Base-by-base conservation (phyloP, 2,113 vertebrate genomes). In the Progne subis region DNA sequence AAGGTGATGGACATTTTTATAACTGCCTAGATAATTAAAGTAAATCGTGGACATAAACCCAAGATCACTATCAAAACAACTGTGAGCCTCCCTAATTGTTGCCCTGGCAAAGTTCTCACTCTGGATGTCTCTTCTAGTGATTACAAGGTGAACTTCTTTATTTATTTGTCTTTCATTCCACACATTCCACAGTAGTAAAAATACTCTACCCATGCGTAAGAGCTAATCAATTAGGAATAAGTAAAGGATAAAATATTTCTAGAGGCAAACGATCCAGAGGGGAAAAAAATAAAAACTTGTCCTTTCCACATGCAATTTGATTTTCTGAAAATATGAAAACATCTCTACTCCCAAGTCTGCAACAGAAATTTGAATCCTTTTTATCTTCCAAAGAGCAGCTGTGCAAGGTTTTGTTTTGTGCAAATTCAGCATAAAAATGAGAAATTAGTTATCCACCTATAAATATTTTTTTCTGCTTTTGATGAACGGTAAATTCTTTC, bases 341-440 rank as follows among this genome's bases (percentile, higher is more conserved):
- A 82, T 86, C 95, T 94, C 55, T 23, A 57, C 57, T 95, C 72
- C 71, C 72, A 91, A 92, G 82, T 71, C 55, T 84, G 79, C 69
- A 77, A 95, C 65, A 92, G 69, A 46, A 92, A 95, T 95, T 96
- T 95, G 24, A 95, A 94, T 93, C 52, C 68, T 95, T 97, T 97
- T 97, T 97, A 97, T 96, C 96, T 96, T 86, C 65, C 90, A 95
- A 96, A 82, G 65, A 95, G 59, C 97, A 97, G 95, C 92, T 95
- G 86, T 88, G 78, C 82, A 90, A 81, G 50, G 87, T 88, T 97
- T 95, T 93, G 92, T 95, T 95, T 95, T 82, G 17, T 92, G 90
- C 59, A 86, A 96, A 97, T 96, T 96, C 81, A 91, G 71, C 90
- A 94, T 94, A 87, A 92, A 95, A 88, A 4, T 44, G 70, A 94